Conservation (phyloP, 2,113 vertebrate species). For the Microcebus lehilahytsara region DNA sequence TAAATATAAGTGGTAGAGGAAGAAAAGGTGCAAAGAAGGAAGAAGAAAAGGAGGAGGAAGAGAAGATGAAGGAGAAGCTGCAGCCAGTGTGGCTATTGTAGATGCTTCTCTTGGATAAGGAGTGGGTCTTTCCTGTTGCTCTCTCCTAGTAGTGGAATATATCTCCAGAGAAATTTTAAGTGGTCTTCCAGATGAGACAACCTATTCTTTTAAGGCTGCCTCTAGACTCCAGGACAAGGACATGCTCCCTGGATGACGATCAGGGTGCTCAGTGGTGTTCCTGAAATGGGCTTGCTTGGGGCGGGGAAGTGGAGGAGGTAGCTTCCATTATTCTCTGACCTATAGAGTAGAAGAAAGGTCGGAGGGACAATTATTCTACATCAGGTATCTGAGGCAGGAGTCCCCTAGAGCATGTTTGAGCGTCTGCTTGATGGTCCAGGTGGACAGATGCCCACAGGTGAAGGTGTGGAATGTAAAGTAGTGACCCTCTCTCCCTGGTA, state of each 20-base stretch:
- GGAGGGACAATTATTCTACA: neutral
- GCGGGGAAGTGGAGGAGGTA: neutral
- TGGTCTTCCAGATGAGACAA: neutral
- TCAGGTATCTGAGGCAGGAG: neutral
- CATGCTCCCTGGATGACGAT: neutral
- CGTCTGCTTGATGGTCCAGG: neutral
- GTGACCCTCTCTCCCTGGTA: neutral
- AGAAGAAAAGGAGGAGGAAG: neutral
- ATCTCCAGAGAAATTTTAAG: neutral
- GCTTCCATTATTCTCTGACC: neutral
- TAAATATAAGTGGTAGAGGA: neutral
- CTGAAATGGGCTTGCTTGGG: neutral
- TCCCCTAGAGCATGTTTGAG: neutral
- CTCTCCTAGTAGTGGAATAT: neutral
- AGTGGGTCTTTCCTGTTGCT: neutral
- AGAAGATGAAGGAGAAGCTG: neutral
- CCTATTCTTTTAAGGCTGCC: neutral
- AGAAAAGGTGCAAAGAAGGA: neutral
- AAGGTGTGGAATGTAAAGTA: neutral
- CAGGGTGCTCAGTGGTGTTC: neutral
- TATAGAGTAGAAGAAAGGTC: neutral
- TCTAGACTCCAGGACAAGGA: neutral
- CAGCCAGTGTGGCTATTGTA: neutral
- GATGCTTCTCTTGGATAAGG: neutral
- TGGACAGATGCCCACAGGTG: neutral